Conservation (phyloP, 2,888 invertebrate genomes). For the Lycocerus yunnanus region DNA sequence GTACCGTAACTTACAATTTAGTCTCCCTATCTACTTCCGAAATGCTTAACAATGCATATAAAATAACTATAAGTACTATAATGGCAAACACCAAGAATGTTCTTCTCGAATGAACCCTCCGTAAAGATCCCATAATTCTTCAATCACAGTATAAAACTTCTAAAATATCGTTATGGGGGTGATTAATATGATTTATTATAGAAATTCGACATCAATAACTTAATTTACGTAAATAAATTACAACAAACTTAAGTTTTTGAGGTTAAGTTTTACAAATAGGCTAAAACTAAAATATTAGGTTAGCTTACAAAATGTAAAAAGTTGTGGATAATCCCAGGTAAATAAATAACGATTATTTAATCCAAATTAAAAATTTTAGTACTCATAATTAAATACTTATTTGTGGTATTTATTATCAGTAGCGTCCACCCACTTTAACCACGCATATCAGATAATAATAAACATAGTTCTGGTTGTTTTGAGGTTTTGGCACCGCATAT, state of each 20-base stretch:
- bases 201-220: background rate
- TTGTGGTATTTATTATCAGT: background rate
- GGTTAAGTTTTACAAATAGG: background rate
- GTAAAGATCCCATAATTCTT: background rate
- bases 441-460: background rate
- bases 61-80: background rate
- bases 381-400: background rate
- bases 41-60: background rate
- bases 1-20: constrained; percentile 43
- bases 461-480: background rate
- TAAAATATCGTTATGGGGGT: background rate
- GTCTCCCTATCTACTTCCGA: constrained; percentile 42
- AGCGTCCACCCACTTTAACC: background rate
- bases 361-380: background rate
- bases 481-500: background rate
- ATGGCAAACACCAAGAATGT: background rate
- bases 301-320: background rate
- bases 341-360: background rate
- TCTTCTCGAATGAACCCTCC: background rate
- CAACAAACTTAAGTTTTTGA: background rate
- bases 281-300: background rate
- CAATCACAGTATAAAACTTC: background rate
- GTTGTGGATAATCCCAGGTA: background rate
- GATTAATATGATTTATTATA: background rate
- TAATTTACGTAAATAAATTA: background rate